Percentiles rank a stretch among this genome's conserved stretches.
phyloP scores from a whole-genome alignment of 2,113 vertebrate genomes.

The Buteo buteo region DNA sequence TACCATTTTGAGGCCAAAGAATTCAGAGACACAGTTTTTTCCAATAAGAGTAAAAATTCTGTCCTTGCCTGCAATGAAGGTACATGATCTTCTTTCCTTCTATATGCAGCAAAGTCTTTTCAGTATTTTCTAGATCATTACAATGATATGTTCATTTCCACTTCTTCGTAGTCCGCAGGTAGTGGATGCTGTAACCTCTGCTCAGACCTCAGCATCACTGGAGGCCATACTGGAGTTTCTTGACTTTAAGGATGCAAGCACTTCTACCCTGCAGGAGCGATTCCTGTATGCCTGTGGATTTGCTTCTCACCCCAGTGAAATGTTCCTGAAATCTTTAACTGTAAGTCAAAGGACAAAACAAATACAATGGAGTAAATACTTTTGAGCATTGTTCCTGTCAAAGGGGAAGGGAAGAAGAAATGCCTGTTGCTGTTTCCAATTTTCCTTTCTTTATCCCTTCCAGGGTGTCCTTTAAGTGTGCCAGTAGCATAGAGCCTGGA shows the following conservation, averaged over 20 bases:
- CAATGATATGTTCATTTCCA: not conserved
- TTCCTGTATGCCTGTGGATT: conserved; percentile 97
- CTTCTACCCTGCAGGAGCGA: conserved; percentile 84
- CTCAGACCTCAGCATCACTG: conserved; percentile 88
- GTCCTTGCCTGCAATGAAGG: not conserved
- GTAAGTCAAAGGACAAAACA: conserved; percentile 72
- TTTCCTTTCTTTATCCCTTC: not conserved
- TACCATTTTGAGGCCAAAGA: not conserved
- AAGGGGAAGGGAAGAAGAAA: not conserved
- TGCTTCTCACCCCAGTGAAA: conserved; percentile 88
- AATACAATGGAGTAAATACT: not conserved
- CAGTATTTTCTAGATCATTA: not conserved
- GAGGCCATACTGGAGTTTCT: conserved; percentile 88
- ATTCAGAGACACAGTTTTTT: not conserved
- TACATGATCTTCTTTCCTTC: not conserved
- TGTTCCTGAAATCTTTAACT: conserved; percentile 82
- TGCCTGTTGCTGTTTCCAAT: not conserved
- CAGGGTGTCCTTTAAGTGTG: not conserved
- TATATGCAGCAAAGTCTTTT: not conserved
- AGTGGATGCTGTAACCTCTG: conserved; percentile 89
- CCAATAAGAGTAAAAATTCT: not conserved
- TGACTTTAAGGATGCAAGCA: conserved; percentile 86
- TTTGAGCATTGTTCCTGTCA: not conserved
- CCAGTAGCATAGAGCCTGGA: not conserved
- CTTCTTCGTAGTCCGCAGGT: conserved; percentile 83